These are phyloP conservation scores for Grus americana DNA, from an alignment of 2,113 vertebrate genomes.

Conservation along the genomic window DNA sequence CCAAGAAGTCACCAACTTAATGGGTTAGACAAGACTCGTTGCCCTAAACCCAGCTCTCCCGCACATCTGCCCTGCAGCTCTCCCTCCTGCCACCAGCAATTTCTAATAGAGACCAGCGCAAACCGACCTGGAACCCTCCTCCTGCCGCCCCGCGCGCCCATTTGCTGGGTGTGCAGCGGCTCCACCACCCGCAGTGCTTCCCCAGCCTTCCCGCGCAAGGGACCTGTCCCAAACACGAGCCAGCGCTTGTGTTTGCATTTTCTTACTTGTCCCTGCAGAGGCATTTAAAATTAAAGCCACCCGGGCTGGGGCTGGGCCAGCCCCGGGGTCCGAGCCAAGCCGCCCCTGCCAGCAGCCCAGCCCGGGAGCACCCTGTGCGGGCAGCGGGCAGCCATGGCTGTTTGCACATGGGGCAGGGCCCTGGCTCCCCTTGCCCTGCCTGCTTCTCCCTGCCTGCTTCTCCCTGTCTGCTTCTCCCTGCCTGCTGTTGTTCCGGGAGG, in stretches of 20 bases:
- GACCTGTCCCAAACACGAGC: fast-evolving
- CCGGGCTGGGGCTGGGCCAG: neutral
- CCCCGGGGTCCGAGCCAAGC: neutral
- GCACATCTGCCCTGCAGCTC: neutral
- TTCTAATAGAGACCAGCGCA: neutral
- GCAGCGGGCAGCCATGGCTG: fast-evolving
- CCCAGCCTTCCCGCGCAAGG: neutral
- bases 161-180: neutral
- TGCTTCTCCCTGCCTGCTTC: neutral
- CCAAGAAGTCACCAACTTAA: neutral
- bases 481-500: neutral
- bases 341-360: neutral
- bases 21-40: neutral
- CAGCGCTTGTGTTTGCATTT: neutral
- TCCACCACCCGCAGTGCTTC: neutral
- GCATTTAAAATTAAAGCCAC: neutral
- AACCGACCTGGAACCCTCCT: neutral
- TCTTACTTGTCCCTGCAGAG: neutral
- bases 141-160: fast-evolving
- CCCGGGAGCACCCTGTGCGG: neutral
- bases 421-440: neutral
- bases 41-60: neutral
- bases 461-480: neutral
- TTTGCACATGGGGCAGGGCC: neutral
- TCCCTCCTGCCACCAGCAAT: neutral